Evolutionary conservation across 1,140 invertebrate genomes (phyloP).

Genomic region (Hypsibius dujardini): DNA sequence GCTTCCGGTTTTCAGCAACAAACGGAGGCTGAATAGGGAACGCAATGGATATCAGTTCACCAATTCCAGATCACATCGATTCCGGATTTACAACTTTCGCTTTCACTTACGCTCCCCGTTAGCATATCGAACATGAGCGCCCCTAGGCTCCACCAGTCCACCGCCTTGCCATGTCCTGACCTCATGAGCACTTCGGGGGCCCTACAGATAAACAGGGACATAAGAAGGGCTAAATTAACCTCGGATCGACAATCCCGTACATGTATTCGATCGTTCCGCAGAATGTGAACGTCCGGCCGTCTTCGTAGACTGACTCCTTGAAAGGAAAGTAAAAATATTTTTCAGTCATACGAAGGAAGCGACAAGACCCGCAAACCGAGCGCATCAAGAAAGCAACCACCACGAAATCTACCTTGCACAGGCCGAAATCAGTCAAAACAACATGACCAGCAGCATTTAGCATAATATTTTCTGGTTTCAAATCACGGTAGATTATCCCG

Average conservation of each 20-base stretch:
- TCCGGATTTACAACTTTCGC: background rate
- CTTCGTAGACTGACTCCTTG: slow-evolving; percentile 90
- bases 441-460: slow-evolving; percentile 56
- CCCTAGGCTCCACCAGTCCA: slow-evolving; percentile 99
- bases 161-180: slow-evolving; percentile 91
- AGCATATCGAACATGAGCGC: slow-evolving; percentile 98
- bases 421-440: slow-evolving; percentile 93
- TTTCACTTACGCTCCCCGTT: slow-evolving; percentile 64
- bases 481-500: slow-evolving; percentile 47
- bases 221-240: background rate
- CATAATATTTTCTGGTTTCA: slow-evolving; percentile 98
- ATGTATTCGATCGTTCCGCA: slow-evolving; percentile 99
- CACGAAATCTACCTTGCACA: slow-evolving; percentile 69
- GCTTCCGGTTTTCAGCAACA: slow-evolving; percentile 83
- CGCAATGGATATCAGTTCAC: slow-evolving; percentile 18
- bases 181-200: slow-evolving; percentile 92
- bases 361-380: too few species aligned
- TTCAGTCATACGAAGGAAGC: too few species aligned
- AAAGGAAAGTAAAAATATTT: too few species aligned
- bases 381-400: too few species aligned
- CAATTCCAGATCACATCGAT: slow-evolving; percentile 17
- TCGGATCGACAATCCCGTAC: slow-evolving; percentile 43
- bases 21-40: slow-evolving; percentile 64
- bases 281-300: slow-evolving; percentile 89
- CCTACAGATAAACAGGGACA: slow-evolving; percentile 39